Conservation (phyloP, 1,140 invertebrate species). For the Drosophila pandora region DNA sequence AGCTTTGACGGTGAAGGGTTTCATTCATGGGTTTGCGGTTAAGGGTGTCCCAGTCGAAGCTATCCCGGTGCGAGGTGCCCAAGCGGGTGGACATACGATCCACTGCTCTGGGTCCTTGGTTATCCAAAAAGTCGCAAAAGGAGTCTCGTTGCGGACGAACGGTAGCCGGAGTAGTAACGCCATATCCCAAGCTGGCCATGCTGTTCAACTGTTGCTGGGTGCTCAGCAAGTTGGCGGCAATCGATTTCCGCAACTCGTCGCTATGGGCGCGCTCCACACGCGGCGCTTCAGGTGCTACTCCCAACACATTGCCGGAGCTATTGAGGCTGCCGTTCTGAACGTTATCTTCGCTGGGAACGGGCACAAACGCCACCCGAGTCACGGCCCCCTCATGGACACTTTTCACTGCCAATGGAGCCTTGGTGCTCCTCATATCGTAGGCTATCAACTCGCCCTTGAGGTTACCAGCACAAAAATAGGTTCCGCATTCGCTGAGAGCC, state of each 20-base stretch:
- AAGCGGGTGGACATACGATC: conserved; percentile 69
- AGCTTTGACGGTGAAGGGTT: conserved; percentile 26
- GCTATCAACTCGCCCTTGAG: conserved; percentile 79
- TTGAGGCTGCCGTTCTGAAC: conserved; percentile 53
- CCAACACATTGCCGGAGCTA: conserved; percentile 32
- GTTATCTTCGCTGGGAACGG: conserved; percentile 47
- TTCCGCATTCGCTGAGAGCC: conserved; percentile 74
- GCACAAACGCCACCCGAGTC: conserved; percentile 73
- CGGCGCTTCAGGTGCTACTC: conserved; percentile 13
- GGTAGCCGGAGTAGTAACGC: not conserved
- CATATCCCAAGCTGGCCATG: conserved; percentile 26
- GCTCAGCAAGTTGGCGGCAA: conserved; percentile 44
- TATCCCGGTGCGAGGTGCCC: conserved; percentile 56
- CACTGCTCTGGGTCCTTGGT: conserved; percentile 44
- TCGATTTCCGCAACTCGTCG: conserved; percentile 64
- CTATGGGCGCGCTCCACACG: conserved; percentile 39
- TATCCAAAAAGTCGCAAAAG: conserved; percentile 79
- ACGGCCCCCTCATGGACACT: conserved; percentile 67
- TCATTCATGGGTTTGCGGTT: conserved; percentile 44
- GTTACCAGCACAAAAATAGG: conserved; percentile 77
- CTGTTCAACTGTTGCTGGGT: conserved; percentile 35
- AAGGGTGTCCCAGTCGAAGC: conserved; percentile 77
- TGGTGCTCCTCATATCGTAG: conserved; percentile 76
- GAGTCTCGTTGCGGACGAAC: conserved; percentile 60
- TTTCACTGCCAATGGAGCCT: conserved; percentile 51